Evolutionary conservation across 64 coral and sea anemone species (phyloP).

Genomic region (Montipora cactus): DNA sequence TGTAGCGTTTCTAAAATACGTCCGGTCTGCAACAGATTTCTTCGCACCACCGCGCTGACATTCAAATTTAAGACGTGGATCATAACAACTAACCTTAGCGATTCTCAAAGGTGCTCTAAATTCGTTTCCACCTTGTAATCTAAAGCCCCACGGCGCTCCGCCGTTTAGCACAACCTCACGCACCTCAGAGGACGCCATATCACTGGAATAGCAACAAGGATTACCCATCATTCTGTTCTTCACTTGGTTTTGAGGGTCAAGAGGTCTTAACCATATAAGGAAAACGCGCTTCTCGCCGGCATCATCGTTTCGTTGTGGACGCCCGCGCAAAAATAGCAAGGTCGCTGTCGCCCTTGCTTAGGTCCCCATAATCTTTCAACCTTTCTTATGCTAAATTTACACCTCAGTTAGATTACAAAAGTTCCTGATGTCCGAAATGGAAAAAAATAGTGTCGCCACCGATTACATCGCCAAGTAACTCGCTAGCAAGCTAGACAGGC

Average conservation of each 20-base stretch:
- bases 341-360: too few relatives aligned
- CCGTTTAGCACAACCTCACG: constrained; percentile 89
- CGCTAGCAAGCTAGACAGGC: too few relatives aligned
- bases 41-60: constrained; percentile 2
- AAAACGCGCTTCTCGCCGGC: background rate
- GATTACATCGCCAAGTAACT: too few relatives aligned
- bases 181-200: constrained; percentile 95
- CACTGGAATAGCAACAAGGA: constrained; percentile 28
- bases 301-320: too few relatives aligned
- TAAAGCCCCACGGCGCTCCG: constrained; percentile 98
- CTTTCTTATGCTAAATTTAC: too few relatives aligned
- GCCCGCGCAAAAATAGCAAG: too few relatives aligned
- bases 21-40: background rate
- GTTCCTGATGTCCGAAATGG: too few relatives aligned
- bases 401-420: too few relatives aligned
- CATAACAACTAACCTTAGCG: constrained; percentile 86
- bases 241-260: constrained; percentile 18
- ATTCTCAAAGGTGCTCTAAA: constrained; percentile 98
- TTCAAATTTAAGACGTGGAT: background rate
- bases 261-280: constrained; percentile 31
- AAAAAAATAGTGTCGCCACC: too few relatives aligned
- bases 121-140: constrained; percentile 97
- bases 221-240: constrained; percentile 25
- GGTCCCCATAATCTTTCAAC: too few relatives aligned
- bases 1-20: background rate